These are phyloP conservation scores for Drosophila gaucha DNA, from an alignment of 2,888 invertebrate genomes.

Conservation along the genomic window DNA sequence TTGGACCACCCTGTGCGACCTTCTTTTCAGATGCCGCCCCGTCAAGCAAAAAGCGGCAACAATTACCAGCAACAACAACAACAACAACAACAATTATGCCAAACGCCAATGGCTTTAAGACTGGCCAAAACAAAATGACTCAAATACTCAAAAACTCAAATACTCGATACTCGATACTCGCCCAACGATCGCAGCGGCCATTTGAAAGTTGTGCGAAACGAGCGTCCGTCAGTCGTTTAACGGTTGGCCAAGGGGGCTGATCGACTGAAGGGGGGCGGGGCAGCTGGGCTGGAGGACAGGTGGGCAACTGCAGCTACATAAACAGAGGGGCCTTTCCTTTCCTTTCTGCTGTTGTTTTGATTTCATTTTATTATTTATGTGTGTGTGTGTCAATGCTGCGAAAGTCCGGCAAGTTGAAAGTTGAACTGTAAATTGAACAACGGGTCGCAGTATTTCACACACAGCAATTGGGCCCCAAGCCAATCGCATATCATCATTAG, in stretches of 20 bases:
- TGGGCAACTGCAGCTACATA: slow-evolving; percentile 39
- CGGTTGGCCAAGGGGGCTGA: background rate
- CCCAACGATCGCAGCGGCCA: slow-evolving; percentile 53
- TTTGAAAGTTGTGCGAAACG: slow-evolving; percentile 74
- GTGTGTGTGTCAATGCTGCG: slow-evolving; percentile 75
- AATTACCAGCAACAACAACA: slow-evolving; percentile 63
- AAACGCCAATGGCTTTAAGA: slow-evolving; percentile 64
- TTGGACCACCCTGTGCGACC: slow-evolving; percentile 83
- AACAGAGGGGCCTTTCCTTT: slow-evolving; percentile 67
- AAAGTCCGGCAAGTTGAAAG: slow-evolving; percentile 77
- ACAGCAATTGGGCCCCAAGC: slow-evolving; percentile 26
- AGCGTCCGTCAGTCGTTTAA: slow-evolving; percentile 31
- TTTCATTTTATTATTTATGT: slow-evolving; percentile 26
- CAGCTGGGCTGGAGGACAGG: slow-evolving; percentile 27
- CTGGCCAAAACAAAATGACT: slow-evolving; percentile 22
- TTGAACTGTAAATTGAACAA: slow-evolving; percentile 62
- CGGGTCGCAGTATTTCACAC: slow-evolving; percentile 59
- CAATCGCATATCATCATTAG: slow-evolving; percentile 64
- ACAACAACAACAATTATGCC: slow-evolving; percentile 71
- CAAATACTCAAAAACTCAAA: slow-evolving; percentile 29
- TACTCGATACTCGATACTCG: slow-evolving; percentile 64
- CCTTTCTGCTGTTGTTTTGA: slow-evolving; percentile 37
- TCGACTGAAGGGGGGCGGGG: background rate
- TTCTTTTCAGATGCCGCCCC: slow-evolving; percentile 75
- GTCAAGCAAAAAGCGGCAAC: slow-evolving; percentile 65